Conservation (phyloP, 2,888 invertebrate genomes). For the Pseudeuparius sepicola region DNA sequence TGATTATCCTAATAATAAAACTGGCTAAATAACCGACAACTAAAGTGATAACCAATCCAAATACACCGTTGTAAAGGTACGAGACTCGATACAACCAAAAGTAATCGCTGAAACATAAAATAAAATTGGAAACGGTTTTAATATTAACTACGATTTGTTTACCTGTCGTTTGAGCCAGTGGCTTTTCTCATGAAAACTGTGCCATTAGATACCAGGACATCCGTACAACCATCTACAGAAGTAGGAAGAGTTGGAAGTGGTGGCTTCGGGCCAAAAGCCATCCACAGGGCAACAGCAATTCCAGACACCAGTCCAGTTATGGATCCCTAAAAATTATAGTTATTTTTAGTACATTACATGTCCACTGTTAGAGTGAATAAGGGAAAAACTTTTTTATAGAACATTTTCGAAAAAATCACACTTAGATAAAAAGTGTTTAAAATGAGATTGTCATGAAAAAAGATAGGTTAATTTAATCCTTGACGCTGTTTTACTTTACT, state of each 20-base stretch:
- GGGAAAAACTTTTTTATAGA: too few relatives aligned
- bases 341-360: too few relatives aligned
- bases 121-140: slow-evolving; percentile 4
- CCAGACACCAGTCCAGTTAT: slow-evolving; percentile 54
- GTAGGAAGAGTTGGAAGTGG: slow-evolving; percentile 46
- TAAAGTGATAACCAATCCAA: slow-evolving; percentile 44
- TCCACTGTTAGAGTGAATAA: too few relatives aligned
- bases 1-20: slow-evolving; percentile 34
- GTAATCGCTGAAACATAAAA: slow-evolving; percentile 35
- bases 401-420: too few relatives aligned
- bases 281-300: slow-evolving; percentile 64
- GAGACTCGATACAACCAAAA: slow-evolving; percentile 63
- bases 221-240: slow-evolving; percentile 47
- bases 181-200: too few relatives aligned
- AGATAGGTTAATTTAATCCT: too few relatives aligned
- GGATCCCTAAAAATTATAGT: slow-evolving; percentile 49
- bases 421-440: too few relatives aligned
- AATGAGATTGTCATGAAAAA: too few relatives aligned
- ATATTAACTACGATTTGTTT: slow-evolving; percentile 1
- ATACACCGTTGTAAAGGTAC: slow-evolving; percentile 59
- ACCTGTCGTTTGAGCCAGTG: background rate
- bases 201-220: background rate
- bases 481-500: too few relatives aligned
- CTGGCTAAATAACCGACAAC: slow-evolving; percentile 45
- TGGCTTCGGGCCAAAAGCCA: slow-evolving; percentile 72